Evolutionary conservation across 30 jellyfish, hydroid and myxozoan genomes (phyloP).

Genomic region (Turritopsis rubra): DNA sequence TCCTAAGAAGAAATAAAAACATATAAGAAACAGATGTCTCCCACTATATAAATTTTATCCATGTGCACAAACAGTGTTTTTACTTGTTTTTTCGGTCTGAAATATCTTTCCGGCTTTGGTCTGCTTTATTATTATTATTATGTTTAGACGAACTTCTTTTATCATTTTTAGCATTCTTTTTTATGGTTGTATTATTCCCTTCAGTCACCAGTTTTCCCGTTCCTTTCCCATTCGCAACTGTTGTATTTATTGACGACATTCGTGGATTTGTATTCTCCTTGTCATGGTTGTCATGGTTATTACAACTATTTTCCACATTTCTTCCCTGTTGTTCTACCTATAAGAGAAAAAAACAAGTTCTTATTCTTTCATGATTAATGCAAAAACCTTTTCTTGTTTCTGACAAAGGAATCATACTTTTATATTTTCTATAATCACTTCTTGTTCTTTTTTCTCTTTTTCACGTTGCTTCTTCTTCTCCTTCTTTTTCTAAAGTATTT

Average conservation of each 20-base stretch:
- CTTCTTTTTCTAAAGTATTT: slow-evolving; percentile 73
- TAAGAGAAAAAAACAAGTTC: neutral
- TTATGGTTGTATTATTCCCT: slow-evolving; percentile 1
- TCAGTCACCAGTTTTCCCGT: neutral
- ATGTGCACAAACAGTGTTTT: neutral
- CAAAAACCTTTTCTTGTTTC: neutral
- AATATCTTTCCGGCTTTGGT: slow-evolving; percentile 20
- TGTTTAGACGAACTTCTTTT: slow-evolving; percentile 4
- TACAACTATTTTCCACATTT: neutral
- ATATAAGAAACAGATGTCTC: slow-evolving; percentile 9
- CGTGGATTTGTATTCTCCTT: slow-evolving; percentile 19
- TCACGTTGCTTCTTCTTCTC: slow-evolving; percentile 85
- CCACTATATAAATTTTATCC: neutral
- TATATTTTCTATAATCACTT: slow-evolving; percentile 29
- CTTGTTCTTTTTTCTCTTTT: slow-evolving; percentile 57
- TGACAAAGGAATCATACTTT: neutral
- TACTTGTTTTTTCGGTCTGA: slow-evolving; percentile 34
- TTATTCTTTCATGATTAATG: neutral
- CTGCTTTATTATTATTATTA: neutral
- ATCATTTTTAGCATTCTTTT: slow-evolving; percentile 17
- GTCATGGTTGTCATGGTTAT: neutral
- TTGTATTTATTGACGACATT: neutral
- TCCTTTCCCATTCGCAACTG: neutral
- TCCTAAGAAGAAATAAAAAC: slow-evolving; percentile 19
- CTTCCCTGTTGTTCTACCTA: neutral